Base-by-base conservation (phyloP, 2,797 vertebrate species). In the Parambassis ranga region DNA sequence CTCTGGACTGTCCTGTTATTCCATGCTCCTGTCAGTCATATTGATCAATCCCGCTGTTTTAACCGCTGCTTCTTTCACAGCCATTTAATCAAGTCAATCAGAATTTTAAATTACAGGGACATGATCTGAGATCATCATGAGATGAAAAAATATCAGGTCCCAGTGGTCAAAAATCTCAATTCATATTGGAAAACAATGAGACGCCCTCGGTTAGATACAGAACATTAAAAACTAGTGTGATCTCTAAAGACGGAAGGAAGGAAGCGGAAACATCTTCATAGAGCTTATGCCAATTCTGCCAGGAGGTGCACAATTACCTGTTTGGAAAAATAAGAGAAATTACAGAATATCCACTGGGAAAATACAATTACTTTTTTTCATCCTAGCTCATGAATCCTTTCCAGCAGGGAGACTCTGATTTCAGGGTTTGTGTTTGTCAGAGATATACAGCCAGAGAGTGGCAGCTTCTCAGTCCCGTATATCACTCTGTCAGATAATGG, bases 11-110 rank as follows among this genome's bases (percentile, higher is more conserved):
- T 23, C 11, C 28, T 9, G 44, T 60, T 50, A 19, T 41, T 77
- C 39, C 27, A 51, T 50, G 55, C 7, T 41, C 3, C 46, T 60
- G 64, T 37, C 60, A 35, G 23, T 64, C 70, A 26, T 44, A 72
- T 81, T 16, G 75, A 83, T 79, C 64, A 10, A 11, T 13, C 16
- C 37, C 6, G 32, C 31, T 58, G 74, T 60, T 77, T n/a, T 53
- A 14, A 65, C 51, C 46, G 3, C 22, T 10, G 4, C 48, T 41
- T 14, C 33, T n/a, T 50, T 68, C 55, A 0, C 3, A 39, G 63
- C 47, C 15, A 6, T 72, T 66, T 26, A 41, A 7, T 58, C 10
- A 1, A 67, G 43, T 68, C 57, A 10, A 41, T 75, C 33, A 46
- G 36, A 73, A 75, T 79, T 64, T 75, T 38, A 59, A 42, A 74